These are phyloP conservation scores for Lepeophtheirus nordmannii DNA, from an alignment of 2,888 invertebrate genomes.

Conservation along the genomic window DNA sequence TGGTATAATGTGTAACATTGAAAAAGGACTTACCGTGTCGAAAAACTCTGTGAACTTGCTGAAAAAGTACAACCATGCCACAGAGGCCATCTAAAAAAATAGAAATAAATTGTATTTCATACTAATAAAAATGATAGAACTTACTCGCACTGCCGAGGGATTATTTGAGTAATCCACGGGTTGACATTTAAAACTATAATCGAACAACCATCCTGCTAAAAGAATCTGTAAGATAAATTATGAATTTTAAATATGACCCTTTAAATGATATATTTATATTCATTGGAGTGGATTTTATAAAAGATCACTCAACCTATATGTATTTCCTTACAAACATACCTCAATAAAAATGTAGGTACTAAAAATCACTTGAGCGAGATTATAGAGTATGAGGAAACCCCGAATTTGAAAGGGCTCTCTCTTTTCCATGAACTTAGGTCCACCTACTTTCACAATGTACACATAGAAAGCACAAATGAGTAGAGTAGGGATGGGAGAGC, in stretches of 20 bases:
- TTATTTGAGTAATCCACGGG: constrained; percentile 52
- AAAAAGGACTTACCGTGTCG: constrained; percentile 63
- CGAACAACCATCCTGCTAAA: constrained; percentile 81
- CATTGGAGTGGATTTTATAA: not conserved
- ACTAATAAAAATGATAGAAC: constrained; percentile 33
- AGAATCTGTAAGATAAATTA: constrained; percentile 53
- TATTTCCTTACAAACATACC: constrained; percentile 37
- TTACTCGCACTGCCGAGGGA: constrained; percentile 49
- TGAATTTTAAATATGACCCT: not conserved
- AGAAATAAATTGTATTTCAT: not conserved
- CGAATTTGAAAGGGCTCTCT: constrained; percentile 64
- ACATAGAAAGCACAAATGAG: constrained; percentile 75
- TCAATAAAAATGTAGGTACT: constrained; percentile 64
- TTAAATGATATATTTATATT: not conserved
- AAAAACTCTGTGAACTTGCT: constrained; percentile 91
- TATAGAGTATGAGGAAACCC: constrained; percentile 60
- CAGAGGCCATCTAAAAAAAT: constrained; percentile 66
- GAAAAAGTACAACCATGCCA: constrained; percentile 87
- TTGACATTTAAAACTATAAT: constrained; percentile 73
- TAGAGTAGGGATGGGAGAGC: constrained; percentile 78
- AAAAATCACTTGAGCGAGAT: constrained; percentile 65
- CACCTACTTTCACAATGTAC: constrained; percentile 68
- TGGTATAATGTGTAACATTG: too few species aligned
- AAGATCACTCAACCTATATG: not conserved
- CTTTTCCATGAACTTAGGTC: constrained; percentile 69